Conservation (phyloP, 1,140 invertebrate species). For the Portunus trituberculatus region DNA sequence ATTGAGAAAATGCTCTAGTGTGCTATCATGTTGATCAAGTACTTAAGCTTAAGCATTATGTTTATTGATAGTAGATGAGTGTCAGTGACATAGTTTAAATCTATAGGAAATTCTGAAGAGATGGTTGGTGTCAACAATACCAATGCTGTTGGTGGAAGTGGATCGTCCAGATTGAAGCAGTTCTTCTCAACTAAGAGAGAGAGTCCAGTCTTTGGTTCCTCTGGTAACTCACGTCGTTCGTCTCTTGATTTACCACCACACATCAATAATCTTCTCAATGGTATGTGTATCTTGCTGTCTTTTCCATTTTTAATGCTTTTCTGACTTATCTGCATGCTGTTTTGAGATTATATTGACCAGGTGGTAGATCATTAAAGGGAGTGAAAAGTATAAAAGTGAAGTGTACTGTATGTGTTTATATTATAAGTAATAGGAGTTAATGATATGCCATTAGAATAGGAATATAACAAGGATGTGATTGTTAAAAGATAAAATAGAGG, state of each 20-base stretch:
- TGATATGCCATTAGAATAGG: too few species aligned
- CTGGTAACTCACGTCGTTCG: constrained; percentile 60
- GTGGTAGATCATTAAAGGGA: too few species aligned
- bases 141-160: background rate
- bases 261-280: constrained; percentile 68
- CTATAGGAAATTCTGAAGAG: constrained; percentile 15
- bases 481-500: background rate
- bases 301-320: too few species aligned
- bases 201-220: constrained; percentile 52
- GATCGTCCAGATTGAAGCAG: constrained; percentile 54
- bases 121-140: constrained; percentile 34
- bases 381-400: too few species aligned
- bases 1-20: too few species aligned
- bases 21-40: too few species aligned
- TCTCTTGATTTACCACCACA: constrained; percentile 65
- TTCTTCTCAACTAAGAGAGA: constrained; percentile 65
- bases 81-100: background rate
- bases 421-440: too few species aligned
- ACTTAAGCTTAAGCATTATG: background rate
- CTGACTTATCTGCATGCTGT: too few species aligned
- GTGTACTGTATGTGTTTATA: too few species aligned
- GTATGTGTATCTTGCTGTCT: constrained; percentile 7
- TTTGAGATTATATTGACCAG: too few species aligned
- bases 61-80: background rate
- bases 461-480: background rate